Evolutionary conservation across 2,888 invertebrate species (phyloP), one percentile per base, ranked within the genome.

Genomic region (Phyllotreta striolata): DNA sequence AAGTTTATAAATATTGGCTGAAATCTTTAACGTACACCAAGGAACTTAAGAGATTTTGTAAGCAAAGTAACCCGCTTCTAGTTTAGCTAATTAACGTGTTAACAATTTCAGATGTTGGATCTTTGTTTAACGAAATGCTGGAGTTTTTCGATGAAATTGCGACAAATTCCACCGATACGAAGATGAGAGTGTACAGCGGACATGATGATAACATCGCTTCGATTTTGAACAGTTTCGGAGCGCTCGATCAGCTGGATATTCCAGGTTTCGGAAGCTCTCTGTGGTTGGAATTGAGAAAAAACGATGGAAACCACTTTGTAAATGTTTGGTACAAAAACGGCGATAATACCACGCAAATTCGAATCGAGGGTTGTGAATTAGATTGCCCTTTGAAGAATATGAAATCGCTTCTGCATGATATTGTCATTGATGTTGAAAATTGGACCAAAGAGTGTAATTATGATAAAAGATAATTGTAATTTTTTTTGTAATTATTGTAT

Each of bases 261-360:
- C 91, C 91, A 0, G 84, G 84, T 0, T 91, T 88, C 68, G 82
- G 87, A 0, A 84, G 91, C 0, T 84, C 88, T 10, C 78, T 93
- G 14, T 77, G 92, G 44, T 73, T 92, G 43, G 93, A 93, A 77
- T 81, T 93, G n/a, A 57, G 24, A 6, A 38, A 35, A n/a, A 47
- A 38, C 38, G 9, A 8, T 35, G 58, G 59, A 5, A 10, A n/a
- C 1, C 7, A 56, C 13, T 49, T 44, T 1, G 56, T 68, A 35
- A 64, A 64, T 44, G 40, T 64, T 13, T 68, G 56, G 49, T 35
- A 60, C 38, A 66, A 65, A 51, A 41, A 63, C 12, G 37, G 64
- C 1, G 61, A 61, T 6, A 55, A 49, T 9, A 1, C 60, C 7
- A 35, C 52, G 34, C 37, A 55, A 38, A 58, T 68, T 13, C 56